A percentile compares a stretch with the other conserved stretches of the same genome.
phyloP scores from a whole-genome alignment of 2,888 invertebrate genomes.

The Lithophane ornitopus region DNA sequence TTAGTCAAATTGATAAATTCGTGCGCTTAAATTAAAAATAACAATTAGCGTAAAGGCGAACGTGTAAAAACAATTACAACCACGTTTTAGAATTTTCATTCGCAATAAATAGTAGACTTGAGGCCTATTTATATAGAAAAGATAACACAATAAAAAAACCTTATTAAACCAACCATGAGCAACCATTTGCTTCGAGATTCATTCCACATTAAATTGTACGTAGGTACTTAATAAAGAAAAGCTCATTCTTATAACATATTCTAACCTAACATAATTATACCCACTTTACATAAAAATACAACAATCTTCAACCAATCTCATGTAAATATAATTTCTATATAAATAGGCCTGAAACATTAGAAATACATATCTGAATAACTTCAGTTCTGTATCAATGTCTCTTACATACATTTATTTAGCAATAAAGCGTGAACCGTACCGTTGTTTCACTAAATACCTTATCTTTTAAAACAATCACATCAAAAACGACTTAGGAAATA shows the following conservation, averaged over 20 bases:
- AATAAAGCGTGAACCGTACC: conserved; percentile 67
- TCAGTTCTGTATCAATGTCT: conserved; percentile 47
- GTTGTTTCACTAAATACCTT: conserved; percentile 61
- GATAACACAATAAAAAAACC: conserved; percentile 24
- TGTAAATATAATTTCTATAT: conserved; percentile 44
- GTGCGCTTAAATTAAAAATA: conserved; percentile 85
- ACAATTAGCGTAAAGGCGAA: conserved; percentile 79
- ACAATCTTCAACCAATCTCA: conserved; percentile 4
- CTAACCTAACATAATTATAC: not conserved
- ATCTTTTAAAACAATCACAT: conserved; percentile 65
- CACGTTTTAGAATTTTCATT: conserved; percentile 74
- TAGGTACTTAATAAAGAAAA: conserved; percentile 17
- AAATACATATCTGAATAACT: conserved; percentile 47
- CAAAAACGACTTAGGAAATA: conserved; percentile 69
- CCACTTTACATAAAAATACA: conserved; percentile 28
- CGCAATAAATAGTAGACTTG: conserved; percentile 50
- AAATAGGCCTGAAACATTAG: conserved; percentile 56
- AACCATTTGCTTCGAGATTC: conserved; percentile 26
- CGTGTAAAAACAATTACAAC: conserved; percentile 79
- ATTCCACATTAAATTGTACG: conserved; percentile 1
- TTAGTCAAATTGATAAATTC: conserved; percentile 86
- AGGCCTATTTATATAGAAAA: conserved; percentile 62
- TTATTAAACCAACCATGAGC: conserved; percentile 6
- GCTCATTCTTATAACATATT: conserved; percentile 32
- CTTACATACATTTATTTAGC: conserved; percentile 55